Conservation (phyloP, 2,113 vertebrate genomes). For the Carlito syrichta region DNA sequence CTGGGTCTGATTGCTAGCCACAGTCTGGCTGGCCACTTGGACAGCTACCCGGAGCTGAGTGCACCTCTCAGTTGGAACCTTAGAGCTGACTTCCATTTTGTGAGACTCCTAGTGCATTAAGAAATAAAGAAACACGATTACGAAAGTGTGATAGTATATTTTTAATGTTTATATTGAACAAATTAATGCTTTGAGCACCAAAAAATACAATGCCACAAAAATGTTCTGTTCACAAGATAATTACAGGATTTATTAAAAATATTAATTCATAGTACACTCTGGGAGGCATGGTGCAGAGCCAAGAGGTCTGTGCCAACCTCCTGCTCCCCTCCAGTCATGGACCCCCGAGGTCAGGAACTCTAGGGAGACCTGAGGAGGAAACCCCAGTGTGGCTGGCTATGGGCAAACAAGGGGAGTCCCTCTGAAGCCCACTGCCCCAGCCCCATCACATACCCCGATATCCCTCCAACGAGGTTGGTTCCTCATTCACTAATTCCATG, state of each 20-base stretch:
- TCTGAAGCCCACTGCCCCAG: background rate
- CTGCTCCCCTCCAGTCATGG: background rate
- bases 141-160: background rate
- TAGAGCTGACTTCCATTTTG: background rate
- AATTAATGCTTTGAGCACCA: conserved; percentile 67
- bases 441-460: background rate
- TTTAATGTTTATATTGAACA: conserved; percentile 72
- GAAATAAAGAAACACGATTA: background rate
- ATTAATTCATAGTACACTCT: conserved; percentile 70
- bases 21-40: background rate
- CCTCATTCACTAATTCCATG: accelerated
- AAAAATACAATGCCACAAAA: conserved; percentile 61
- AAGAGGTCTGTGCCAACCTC: conserved; percentile 48
- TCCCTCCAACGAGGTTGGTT: background rate
- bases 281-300: conserved; percentile 67
- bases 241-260: conserved; percentile 78
- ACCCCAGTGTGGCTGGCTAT: background rate
- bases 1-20: background rate
- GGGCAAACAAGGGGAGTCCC: background rate
- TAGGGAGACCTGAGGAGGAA: background rate
- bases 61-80: background rate
- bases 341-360: background rate
- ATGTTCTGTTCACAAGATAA: conserved; percentile 69
- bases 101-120: background rate
- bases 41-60: background rate